Percentiles rank a stretch among this genome's conserved stretches.
Evolutionary conservation across 1,140 invertebrate species (phyloP).

Genomic region (Artemia franciscana): DNA sequence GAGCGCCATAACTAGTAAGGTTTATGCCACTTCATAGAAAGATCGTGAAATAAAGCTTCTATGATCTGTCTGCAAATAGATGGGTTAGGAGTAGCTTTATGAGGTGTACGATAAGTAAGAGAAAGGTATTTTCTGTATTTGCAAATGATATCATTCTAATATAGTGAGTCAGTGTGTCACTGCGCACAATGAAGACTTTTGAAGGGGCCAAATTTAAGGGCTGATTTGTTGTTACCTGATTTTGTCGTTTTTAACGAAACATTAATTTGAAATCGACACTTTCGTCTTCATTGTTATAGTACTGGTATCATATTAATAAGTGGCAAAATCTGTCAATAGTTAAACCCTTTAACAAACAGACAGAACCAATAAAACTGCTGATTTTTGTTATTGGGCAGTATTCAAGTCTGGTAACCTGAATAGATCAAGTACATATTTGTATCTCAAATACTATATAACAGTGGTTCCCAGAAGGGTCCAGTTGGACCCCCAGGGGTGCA

Average conservation of each 20-base stretch:
- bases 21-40: too few species aligned
- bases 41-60: too few species aligned
- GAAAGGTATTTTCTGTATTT: not conserved
- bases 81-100: not conserved
- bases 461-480: too few species aligned
- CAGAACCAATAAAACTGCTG: not conserved
- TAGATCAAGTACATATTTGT: too few species aligned
- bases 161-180: not conserved
- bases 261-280: too few species aligned
- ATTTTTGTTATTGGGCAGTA: too few species aligned
- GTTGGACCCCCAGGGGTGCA: too few species aligned
- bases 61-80: too few species aligned
- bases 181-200: not conserved
- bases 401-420: too few species aligned
- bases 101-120: not conserved
- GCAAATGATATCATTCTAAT: not conserved
- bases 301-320: too few species aligned
- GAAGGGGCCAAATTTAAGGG: not conserved
- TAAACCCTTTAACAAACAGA: not conserved
- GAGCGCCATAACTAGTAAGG: not conserved
- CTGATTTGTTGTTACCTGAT: not conserved
- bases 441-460: too few species aligned
- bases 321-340: too few species aligned
- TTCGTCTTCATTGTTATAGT: not conserved
- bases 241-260: not conserved